A percentile compares a stretch with the other conserved stretches of the same genome.
Evolutionary conservation across 2,797 vertebrate species (phyloP).

Genomic region (Eidolon dupreanum): DNA sequence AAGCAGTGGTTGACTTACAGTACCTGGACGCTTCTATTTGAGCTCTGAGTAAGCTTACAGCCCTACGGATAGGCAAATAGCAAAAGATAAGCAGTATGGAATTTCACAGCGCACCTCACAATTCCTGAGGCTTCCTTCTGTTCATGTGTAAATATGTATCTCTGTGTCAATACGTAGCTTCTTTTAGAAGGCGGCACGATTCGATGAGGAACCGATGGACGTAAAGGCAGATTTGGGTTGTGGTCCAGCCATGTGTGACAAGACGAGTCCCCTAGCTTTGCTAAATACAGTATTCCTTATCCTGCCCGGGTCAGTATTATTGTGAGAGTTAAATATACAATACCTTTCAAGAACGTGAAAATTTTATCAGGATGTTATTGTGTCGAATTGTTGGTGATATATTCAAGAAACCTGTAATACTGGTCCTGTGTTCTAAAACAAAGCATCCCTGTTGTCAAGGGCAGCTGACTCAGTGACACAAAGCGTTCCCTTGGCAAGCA

Average conservation of each 20-base stretch:
- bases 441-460: neutral
- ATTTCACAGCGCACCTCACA: slow-evolving; percentile 12
- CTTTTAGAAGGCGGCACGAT: neutral
- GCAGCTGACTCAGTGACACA: neutral
- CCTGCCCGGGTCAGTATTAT: neutral
- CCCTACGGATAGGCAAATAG: slow-evolving; percentile 25
- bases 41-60: slow-evolving; percentile 48
- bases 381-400: neutral
- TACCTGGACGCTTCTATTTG: neutral
- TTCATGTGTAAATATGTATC: neutral
- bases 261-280: neutral
- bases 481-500: neutral
- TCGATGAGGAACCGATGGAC: neutral
- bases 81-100: neutral
- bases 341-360: slow-evolving; percentile 26
- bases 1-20: neutral
- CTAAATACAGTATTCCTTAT: neutral
- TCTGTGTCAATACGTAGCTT: neutral
- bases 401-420: neutral
- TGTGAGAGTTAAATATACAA: neutral
- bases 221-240: neutral
- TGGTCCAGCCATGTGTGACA: neutral
- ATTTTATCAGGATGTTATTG: neutral
- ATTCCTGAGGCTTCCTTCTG: neutral
- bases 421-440: neutral